phyloP scores from a whole-genome alignment of 2,888 invertebrate species.

The Caenorhabditis japonica region DNA sequence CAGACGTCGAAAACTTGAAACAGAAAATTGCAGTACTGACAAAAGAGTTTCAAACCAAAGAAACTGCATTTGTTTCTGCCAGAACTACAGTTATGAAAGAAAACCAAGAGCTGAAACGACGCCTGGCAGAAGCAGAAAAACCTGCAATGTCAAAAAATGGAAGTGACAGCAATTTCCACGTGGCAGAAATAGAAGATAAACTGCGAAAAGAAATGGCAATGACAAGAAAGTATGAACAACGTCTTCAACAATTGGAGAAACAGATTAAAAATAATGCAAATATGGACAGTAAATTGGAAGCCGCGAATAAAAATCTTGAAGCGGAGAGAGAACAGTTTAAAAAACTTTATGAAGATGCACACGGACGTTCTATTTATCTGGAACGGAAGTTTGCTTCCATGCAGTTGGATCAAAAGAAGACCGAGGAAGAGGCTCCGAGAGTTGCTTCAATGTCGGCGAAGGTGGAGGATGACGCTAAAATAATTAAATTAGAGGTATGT shows the following conservation, averaged over 20 bases:
- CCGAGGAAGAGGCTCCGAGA: constrained; percentile 30
- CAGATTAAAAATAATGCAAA: constrained; percentile 14
- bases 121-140: constrained; percentile 41
- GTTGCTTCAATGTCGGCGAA: background rate
- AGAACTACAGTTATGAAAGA: constrained; percentile 46
- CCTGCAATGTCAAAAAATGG: constrained; percentile 3
- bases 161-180: constrained; percentile 37
- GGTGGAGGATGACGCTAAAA: constrained; percentile 25
- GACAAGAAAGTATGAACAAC: constrained; percentile 43
- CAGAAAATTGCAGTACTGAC: constrained; percentile 32
- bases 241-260: constrained; percentile 33
- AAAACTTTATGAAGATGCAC: constrained; percentile 51
- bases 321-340: constrained; percentile 49
- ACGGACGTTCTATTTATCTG: constrained; percentile 42
- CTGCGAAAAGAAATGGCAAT: constrained; percentile 41
- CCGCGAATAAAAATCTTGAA: constrained; percentile 25
- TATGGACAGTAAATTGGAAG: constrained; percentile 22
- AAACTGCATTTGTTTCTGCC: constrained; percentile 35
- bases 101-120: constrained; percentile 44
- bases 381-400: constrained; percentile 49
- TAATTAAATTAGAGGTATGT: constrained; percentile 33
- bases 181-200: constrained; percentile 51
- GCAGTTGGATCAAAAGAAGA: constrained; percentile 44
- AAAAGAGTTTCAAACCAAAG: constrained; percentile 47
- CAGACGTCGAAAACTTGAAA: constrained; percentile 33